These are phyloP conservation scores for Tenrec ecaudatus DNA, from an alignment of 2,113 vertebrate species.

Conservation along the genomic window DNA sequence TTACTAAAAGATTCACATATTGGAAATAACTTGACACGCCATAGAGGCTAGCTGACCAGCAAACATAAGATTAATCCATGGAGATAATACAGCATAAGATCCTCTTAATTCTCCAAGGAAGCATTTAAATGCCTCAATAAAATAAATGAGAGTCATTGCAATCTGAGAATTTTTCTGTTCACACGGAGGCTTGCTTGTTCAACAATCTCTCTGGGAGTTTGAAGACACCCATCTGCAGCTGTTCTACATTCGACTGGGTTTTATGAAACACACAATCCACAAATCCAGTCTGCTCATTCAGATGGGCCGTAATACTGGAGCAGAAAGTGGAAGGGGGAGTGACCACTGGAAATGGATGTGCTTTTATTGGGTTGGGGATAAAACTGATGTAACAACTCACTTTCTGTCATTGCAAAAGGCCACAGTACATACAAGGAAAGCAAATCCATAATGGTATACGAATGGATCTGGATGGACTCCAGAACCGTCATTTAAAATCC, in stretches of 20 bases:
- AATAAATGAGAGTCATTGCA: slow-evolving; percentile 64
- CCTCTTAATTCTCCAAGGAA: slow-evolving; percentile 59
- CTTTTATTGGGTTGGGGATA: background rate
- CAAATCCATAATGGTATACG: background rate
- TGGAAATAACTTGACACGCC: slow-evolving; percentile 20
- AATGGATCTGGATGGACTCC: background rate
- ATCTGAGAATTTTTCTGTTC: slow-evolving; percentile 63
- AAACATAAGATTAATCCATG: slow-evolving; percentile 26
- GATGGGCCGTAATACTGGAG: background rate
- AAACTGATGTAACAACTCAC: slow-evolving; percentile 16
- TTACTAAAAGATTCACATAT: slow-evolving; percentile 27
- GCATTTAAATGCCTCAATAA: slow-evolving; percentile 55
- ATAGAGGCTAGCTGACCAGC: background rate
- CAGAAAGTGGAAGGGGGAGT: slow-evolving; percentile 46
- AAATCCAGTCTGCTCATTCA: slow-evolving; percentile 36
- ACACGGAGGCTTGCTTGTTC: slow-evolving; percentile 62
- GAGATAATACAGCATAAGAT: slow-evolving; percentile 37
- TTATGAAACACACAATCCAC: slow-evolving; percentile 60
- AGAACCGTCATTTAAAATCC: slow-evolving; percentile 22
- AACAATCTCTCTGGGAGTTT: slow-evolving; percentile 71
- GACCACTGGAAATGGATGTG: slow-evolving; percentile 29
- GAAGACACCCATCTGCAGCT: slow-evolving; percentile 65
- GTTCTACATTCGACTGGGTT: slow-evolving; percentile 58
- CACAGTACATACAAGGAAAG: background rate
- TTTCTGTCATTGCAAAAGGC: slow-evolving; percentile 26